Percentiles rank a stretch among this genome's conserved stretches.
Evolutionary conservation across 2,888 invertebrate species (phyloP).

Genomic region (Eueremaeus valkanovi): DNA sequence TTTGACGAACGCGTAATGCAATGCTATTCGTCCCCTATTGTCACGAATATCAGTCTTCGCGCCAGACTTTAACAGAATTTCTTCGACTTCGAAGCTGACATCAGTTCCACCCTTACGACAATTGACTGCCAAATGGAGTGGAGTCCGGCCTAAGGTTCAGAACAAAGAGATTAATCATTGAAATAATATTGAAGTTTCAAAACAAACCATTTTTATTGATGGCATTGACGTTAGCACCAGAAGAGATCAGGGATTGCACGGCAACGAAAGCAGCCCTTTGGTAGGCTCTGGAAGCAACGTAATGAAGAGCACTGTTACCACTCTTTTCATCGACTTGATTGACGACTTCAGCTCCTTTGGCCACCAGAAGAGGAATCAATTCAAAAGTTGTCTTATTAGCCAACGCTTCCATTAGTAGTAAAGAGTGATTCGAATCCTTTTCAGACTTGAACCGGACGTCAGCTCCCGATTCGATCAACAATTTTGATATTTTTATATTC

Average conservation of each 20-base stretch:
- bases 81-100: constrained; percentile 54
- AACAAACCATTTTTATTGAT: constrained; percentile 45
- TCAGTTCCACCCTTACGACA: constrained; percentile 53
- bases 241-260: constrained; percentile 49
- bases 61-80: constrained; percentile 53
- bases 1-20: constrained; percentile 56
- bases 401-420: constrained; percentile 46
- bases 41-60: constrained; percentile 52
- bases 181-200: not conserved
- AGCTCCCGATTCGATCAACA: constrained; percentile 51
- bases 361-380: constrained; percentile 48
- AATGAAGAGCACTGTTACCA: constrained; percentile 49
- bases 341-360: constrained; percentile 51
- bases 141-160: constrained; percentile 49
- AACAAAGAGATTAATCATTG: not conserved
- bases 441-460: constrained; percentile 50
- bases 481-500: constrained; percentile 48
- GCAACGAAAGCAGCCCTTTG: constrained; percentile 47
- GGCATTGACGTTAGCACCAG: constrained; percentile 50
- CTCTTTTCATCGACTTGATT: constrained; percentile 49
- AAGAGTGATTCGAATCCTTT: constrained; percentile 46
- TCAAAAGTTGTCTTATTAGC: not conserved
- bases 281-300: constrained; percentile 47
- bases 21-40: constrained; percentile 52
- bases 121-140: constrained; percentile 56